Evolutionary conservation across 2,888 invertebrate species (phyloP), one percentile per base, ranked within the genome.

Genomic region (Toxonevra muliebris): DNA sequence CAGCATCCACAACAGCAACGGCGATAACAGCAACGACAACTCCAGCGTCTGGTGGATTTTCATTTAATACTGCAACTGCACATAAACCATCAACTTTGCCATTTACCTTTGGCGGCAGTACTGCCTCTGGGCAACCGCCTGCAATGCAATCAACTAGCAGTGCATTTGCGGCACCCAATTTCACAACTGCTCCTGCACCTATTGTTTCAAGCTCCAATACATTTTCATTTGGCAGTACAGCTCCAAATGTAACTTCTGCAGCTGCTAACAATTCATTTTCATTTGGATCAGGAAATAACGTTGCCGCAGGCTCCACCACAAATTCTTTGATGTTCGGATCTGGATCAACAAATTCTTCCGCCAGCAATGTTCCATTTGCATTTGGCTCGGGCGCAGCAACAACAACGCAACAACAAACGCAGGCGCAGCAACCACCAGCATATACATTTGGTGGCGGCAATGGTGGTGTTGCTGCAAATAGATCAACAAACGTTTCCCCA

Each of bases 231-330:
- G 43, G 17, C 55, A 55, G 15, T 2, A 8, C 20, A 12, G 62
- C 45, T 58, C 8, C 68, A 5, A 58, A 53, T n/a, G 17, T 61
- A 30, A 30, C 66, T 40, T 15, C 61, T 17, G 19, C 66, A 9
- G 12, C 45, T 2, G 2, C 15, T 1, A 63, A 64, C 30, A 43
- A 42, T 11, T 40, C 54, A 8, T 48, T 15, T n/a, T 7, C 61
- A 8, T 72, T 72, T 50, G 42, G 65, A 53, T 74, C 74, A 54
- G 69, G 71, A 1, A 66, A 45, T 15, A 43, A 15, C 30, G 7
- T 30, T 12, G 61, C 48, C 41, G 20, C 30, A n/a, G n/a, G n/a
- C n/a, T n/a, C n/a, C 17, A 48, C 3, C n/a, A 55, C 5, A 0
- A 62, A 40, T 17, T n/a, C 62, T 17, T 30, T 30, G 11, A 20